A percentile compares a stretch with the other conserved stretches of the same genome.
Evolutionary conservation across 2,797 vertebrate species (phyloP).

Genomic region (Intellagama lesueurii): DNA sequence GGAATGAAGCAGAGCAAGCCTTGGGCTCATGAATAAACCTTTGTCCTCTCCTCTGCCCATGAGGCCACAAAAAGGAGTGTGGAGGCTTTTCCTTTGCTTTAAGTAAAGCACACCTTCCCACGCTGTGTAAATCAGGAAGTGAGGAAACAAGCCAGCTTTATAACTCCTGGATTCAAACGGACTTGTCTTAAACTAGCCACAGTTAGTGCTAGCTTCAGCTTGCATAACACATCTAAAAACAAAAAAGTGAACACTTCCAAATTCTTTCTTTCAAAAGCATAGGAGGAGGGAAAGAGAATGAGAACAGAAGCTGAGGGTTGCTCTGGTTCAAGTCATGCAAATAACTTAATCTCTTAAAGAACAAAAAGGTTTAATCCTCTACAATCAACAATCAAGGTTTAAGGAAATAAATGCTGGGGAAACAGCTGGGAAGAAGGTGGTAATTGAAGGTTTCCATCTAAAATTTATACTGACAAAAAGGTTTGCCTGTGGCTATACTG

Average conservation of each 20-base stretch:
- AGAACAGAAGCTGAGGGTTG: too few relatives aligned
- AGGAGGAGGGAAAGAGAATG: background rate
- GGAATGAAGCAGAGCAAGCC: background rate
- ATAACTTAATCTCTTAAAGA: too few relatives aligned
- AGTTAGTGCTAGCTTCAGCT: background rate
- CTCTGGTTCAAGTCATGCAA: too few relatives aligned
- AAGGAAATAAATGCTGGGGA: too few relatives aligned
- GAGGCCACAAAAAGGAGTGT: background rate
- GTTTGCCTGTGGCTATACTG: too few relatives aligned
- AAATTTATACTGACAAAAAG: too few relatives aligned
- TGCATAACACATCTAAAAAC: background rate
- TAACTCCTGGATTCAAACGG: background rate
- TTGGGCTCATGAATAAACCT: background rate
- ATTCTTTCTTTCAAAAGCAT: background rate
- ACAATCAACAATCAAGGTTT: too few relatives aligned
- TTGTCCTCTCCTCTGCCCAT: background rate
- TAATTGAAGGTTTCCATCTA: too few relatives aligned
- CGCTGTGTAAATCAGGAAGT: background rate
- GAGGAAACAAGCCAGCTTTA: background rate
- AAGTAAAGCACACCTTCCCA: background rate
- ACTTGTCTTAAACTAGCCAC: background rate
- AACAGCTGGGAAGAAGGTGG: too few relatives aligned
- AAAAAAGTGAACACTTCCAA: background rate
- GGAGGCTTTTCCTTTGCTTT: too few relatives aligned
- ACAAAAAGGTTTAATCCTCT: too few relatives aligned